phyloP scores from a whole-genome alignment of 2,113 vertebrate genomes.

The Chunga burmeisteri region DNA sequence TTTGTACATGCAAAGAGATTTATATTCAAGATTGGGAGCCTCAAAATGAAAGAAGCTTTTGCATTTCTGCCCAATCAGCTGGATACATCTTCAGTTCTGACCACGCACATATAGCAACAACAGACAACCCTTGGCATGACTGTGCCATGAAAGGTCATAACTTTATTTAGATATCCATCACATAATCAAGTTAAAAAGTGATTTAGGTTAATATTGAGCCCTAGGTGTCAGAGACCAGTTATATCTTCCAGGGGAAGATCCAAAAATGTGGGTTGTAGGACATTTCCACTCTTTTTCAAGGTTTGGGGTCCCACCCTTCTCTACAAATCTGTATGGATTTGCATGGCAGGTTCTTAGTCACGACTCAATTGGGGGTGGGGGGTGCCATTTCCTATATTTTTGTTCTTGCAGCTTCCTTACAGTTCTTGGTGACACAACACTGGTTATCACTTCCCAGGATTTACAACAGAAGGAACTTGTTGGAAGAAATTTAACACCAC shows the following conservation, averaged over 20 bases:
- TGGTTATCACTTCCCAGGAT: background rate
- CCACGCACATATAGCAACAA: background rate
- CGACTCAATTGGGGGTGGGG: accelerated
- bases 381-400: background rate
- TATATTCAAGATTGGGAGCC: background rate
- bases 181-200: background rate
- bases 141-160: background rate
- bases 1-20: background rate
- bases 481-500: background rate
- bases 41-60: background rate
- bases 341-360: background rate
- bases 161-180: background rate
- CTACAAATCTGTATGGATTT: background rate
- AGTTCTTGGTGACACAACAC: background rate
- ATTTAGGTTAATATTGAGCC: background rate
- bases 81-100: background rate
- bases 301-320: accelerated
- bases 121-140: background rate
- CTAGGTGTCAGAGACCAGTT: background rate
- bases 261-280: background rate
- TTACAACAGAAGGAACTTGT: background rate
- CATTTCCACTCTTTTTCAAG: background rate
- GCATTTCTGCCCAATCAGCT: background rate
- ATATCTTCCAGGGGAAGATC: background rate
- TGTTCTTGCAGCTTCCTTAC: background rate